Conservation (phyloP, 2,888 invertebrate species). For the Oscheius myriophilus region DNA sequence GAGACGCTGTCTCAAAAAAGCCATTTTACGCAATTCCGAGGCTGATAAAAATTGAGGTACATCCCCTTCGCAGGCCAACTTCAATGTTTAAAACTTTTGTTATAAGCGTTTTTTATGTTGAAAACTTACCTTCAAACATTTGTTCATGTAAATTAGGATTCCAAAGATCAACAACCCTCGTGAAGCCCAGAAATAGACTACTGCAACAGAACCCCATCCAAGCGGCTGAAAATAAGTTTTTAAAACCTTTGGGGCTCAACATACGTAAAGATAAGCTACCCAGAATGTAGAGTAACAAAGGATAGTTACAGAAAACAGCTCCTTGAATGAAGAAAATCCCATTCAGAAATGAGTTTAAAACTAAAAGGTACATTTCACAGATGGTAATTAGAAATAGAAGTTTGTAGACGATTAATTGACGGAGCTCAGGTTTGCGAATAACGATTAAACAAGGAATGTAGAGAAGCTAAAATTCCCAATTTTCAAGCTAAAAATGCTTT, state of each 20-base stretch:
- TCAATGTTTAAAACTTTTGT: too few relatives aligned
- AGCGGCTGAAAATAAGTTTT: not conserved
- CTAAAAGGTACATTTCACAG: not conserved
- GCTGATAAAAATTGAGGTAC: too few relatives aligned
- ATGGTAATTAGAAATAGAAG: not conserved
- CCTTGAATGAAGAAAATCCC: not conserved
- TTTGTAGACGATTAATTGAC: not conserved
- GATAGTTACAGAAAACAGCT: not conserved
- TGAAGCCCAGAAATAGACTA: not conserved
- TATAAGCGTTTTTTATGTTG: too few relatives aligned
- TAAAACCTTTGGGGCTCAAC: too few relatives aligned
- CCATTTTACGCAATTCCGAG: too few relatives aligned
- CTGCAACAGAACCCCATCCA: not conserved
- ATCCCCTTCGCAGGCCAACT: too few relatives aligned
- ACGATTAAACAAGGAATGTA: not conserved
- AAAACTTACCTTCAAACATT: conserved; percentile 2
- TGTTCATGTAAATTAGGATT: not conserved
- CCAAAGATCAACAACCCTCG: not conserved
- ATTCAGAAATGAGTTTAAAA: not conserved
- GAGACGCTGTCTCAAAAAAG: too few relatives aligned
- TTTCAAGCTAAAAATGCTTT: not conserved
- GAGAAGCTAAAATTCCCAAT: not conserved
- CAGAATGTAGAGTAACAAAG: not conserved
- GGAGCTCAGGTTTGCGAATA: not conserved
- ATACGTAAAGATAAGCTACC: not conserved